Evolutionary conservation across 2,797 vertebrate species (phyloP), one percentile per base, ranked within the genome.

Genomic region (Carduelis carduelis): DNA sequence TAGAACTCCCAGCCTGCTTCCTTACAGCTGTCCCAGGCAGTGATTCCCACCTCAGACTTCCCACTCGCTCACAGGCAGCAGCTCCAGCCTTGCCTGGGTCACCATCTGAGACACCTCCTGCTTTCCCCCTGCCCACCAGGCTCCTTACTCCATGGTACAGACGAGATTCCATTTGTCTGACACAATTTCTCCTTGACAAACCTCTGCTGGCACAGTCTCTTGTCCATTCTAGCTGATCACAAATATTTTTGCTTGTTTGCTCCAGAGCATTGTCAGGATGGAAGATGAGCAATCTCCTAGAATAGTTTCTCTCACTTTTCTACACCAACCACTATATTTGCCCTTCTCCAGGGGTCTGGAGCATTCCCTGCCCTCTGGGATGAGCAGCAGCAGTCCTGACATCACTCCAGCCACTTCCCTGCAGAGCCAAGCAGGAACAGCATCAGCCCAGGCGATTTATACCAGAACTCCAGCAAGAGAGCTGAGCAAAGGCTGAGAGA

Each of bases 11-110:
- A 72, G 28, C 14, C 18, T 6, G 0, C 30, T 28, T 61, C 75
- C 27, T 28, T 32, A 60, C 21, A 60, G 50, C 55, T 2, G 0
- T 27, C n/a, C 50, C 8, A 3, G n/a, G 3, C 3, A 3, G 8
- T 2, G 12, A 26, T 24, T 77, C 61, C 46, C 69, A 56, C 9
- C 23, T 26, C 23, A 32, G 16, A 14, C 14, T 68, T 61, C 30
- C 55, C 56, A n/a, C 11, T 53, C 1, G 2, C 43, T 39, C 19
- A 1, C 19, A 39, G 32, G 14, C 43, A 26, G 77, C 7, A 87
- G 43, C 68, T 53, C 27, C 77, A 83, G 74, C 61, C 44, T 35
- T 21, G 35, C 53, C 34, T 47, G 37, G 39, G 64, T 32, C 80
- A 26, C n/a, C 0, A 0, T 34, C 27, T 6, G 50, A 93, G 64